Conservation (phyloP, 2,888 invertebrate genomes). For the Bugula neritina region DNA sequence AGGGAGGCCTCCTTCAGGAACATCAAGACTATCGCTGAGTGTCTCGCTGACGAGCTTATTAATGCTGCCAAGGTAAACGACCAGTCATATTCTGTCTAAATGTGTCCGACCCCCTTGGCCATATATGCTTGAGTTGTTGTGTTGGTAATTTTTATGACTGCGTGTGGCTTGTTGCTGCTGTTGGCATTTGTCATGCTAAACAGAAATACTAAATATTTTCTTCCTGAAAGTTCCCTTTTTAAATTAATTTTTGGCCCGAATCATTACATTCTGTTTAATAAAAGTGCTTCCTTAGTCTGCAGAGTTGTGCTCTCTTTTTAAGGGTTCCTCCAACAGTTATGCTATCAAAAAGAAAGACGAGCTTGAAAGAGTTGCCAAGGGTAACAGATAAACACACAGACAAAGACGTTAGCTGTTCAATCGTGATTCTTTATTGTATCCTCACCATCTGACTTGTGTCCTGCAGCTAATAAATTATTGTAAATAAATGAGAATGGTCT, state of each 20-base stretch:
- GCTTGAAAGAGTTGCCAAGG: slow-evolving; percentile 99
- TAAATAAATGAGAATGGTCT: too few species aligned
- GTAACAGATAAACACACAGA: slow-evolving; percentile 94
- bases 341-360: slow-evolving; percentile 99
- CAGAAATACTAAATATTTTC: too few species aligned
- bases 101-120: too few species aligned
- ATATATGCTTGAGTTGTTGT: too few species aligned
- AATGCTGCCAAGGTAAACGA: slow-evolving; percentile 90
- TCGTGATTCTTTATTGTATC: too few species aligned
- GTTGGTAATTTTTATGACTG: too few species aligned
- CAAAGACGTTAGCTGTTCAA: too few species aligned
- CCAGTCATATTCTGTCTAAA: not conserved
- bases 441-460: too few species aligned
- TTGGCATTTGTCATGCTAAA: not conserved
- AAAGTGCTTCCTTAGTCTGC: not conserved
- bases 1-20: slow-evolving; percentile 99
- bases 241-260: too few species aligned
- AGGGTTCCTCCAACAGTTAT: slow-evolving; percentile 98
- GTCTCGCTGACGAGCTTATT: slow-evolving; percentile 98
- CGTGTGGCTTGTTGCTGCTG: too few species aligned
- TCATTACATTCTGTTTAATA: not conserved
- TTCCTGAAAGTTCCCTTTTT: too few species aligned
- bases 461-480: too few species aligned
- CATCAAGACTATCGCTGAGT: slow-evolving; percentile 99
- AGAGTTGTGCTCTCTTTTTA: slow-evolving; percentile 33